A percentile compares a stretch with the other conserved stretches of the same genome.
phyloP scores from a whole-genome alignment of 1,140 invertebrate genomes.

The Drosophila paulistorum region DNA sequence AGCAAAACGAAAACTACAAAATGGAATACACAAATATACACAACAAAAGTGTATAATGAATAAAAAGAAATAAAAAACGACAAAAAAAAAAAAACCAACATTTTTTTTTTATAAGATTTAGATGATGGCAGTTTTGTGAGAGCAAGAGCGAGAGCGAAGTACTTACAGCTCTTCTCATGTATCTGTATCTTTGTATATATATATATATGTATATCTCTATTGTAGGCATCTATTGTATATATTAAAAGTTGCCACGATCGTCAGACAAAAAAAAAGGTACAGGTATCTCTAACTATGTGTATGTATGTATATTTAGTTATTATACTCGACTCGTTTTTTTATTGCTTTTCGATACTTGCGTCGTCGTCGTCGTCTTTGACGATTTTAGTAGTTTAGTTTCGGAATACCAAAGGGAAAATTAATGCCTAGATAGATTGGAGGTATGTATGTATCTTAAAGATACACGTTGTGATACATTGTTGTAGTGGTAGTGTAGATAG shows the following conservation, averaged over 20 bases:
- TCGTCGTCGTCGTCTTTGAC: neutral
- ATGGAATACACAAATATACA: constrained; percentile 67
- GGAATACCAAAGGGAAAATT: constrained; percentile 54
- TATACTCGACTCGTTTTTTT: constrained; percentile 24
- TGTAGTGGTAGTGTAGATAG: constrained; percentile 19
- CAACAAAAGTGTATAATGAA: constrained; percentile 62
- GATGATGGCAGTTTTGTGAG: constrained; percentile 18
- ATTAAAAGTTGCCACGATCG: constrained; percentile 41
- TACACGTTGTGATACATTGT: constrained; percentile 39
- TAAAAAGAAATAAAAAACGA: constrained; percentile 32
- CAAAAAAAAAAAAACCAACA: constrained; percentile 26
- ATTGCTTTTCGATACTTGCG: constrained; percentile 50
- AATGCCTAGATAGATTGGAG: constrained; percentile 38
- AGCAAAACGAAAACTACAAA: constrained; percentile 72
- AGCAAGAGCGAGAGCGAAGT: constrained; percentile 18
- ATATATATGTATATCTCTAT: neutral
- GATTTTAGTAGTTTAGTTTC: constrained; percentile 36
- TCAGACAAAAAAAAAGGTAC: constrained; percentile 6
- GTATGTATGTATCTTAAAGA: constrained; percentile 42
- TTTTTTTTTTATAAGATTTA: constrained; percentile 57
- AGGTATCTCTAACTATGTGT: neutral
- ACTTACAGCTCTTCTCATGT: constrained; percentile 16
- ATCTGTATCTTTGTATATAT: constrained; percentile 31
- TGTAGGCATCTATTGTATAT: constrained; percentile 12
- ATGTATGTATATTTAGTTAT: constrained; percentile 10